Conservation (phyloP, 2,888 invertebrate genomes). For the Latrodectus hesperus region DNA sequence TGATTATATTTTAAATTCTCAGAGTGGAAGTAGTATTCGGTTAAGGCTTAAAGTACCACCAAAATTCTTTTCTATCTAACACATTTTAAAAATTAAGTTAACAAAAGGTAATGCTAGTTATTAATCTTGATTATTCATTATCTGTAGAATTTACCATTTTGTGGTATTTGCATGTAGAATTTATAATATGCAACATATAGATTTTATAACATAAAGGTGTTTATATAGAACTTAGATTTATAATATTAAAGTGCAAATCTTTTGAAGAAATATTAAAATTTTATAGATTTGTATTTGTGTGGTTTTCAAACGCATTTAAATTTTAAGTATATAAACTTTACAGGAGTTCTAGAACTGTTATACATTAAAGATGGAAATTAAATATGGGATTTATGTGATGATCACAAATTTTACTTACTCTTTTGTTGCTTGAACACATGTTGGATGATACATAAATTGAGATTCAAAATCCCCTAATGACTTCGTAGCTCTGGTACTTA, state of each 20-base stretch:
- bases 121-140: too few relatives aligned
- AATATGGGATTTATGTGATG: background rate
- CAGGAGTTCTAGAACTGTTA: background rate
- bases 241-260: background rate
- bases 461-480: constrained; percentile 76
- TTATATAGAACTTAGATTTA: background rate
- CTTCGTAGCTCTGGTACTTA: constrained; percentile 75
- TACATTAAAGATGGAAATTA: background rate
- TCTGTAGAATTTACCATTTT: too few relatives aligned
- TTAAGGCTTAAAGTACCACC: too few relatives aligned
- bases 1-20: too few relatives aligned
- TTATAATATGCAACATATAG: too few relatives aligned
- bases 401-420: constrained; percentile 72
- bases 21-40: too few relatives aligned
- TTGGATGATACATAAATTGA: constrained; percentile 75
- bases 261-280: background rate
- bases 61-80: too few relatives aligned
- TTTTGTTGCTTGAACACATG: constrained; percentile 72
- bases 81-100: too few relatives aligned
- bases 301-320: too few relatives aligned
- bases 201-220: background rate
- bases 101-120: too few relatives aligned
- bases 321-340: background rate
- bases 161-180: too few relatives aligned
- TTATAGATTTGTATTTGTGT: background rate